phyloP scores from a whole-genome alignment of 2,888 invertebrate genomes.

The Athrips mouffetella region DNA sequence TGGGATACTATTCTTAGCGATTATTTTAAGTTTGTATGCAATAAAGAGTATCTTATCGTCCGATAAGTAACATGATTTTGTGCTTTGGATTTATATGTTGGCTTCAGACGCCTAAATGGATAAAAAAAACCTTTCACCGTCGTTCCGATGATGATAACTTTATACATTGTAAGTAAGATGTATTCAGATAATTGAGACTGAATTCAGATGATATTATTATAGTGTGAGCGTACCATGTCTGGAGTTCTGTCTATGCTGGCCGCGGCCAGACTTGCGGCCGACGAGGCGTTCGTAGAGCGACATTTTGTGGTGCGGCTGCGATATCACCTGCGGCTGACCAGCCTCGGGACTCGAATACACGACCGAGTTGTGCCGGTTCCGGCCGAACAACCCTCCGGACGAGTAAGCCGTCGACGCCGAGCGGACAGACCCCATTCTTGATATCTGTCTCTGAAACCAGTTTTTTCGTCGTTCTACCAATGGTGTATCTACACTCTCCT shows the following conservation, averaged over 20 bases:
- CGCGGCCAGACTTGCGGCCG: slow-evolving; percentile 87
- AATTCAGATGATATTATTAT: too few species aligned
- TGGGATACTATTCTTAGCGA: too few species aligned
- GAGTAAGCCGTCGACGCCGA: slow-evolving; percentile 92
- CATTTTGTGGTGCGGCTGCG: slow-evolving; percentile 81
- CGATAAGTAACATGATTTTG: too few species aligned
- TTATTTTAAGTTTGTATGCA: too few species aligned
- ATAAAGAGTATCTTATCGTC: too few species aligned
- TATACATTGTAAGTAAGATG: too few species aligned
- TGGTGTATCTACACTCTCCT: slow-evolving; percentile 95
- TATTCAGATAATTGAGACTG: too few species aligned
- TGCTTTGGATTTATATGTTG: too few species aligned
- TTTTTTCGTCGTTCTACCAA: slow-evolving; percentile 90
- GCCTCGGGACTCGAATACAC: slow-evolving; percentile 83
- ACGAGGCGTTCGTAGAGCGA: slow-evolving; percentile 91
- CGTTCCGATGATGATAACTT: too few species aligned
- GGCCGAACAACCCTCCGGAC: slow-evolving; percentile 84
- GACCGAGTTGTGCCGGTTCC: slow-evolving; percentile 88
- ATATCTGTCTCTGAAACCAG: slow-evolving; percentile 92
- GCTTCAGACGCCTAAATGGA: too few species aligned
- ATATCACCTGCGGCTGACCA: slow-evolving; percentile 58
- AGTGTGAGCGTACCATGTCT: slow-evolving; percentile 83
- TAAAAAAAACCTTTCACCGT: too few species aligned
- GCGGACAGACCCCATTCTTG: slow-evolving; percentile 90
- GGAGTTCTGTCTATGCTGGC: slow-evolving; percentile 79